These are phyloP conservation scores for Microlaimidae sp. DNA, from an alignment of 2,888 invertebrate species.

Conservation along the genomic window DNA sequence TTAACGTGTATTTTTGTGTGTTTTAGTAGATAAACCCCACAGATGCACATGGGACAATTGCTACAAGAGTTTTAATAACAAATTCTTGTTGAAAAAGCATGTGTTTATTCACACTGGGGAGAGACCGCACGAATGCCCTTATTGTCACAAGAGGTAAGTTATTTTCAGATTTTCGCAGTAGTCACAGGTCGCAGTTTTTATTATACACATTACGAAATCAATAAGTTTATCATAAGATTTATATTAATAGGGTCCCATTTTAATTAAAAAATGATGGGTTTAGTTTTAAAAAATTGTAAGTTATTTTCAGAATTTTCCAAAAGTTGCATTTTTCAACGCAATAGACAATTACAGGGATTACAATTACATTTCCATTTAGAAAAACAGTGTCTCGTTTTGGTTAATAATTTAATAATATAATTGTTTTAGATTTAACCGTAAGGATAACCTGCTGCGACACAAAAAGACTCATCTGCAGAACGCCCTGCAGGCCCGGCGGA, in stretches of 20 bases:
- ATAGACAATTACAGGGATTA: background rate
- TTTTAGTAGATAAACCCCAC: constrained; percentile 26
- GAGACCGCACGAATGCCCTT: constrained; percentile 32
- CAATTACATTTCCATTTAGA: background rate
- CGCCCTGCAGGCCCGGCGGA: background rate
- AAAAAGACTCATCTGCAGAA: constrained; percentile 29
- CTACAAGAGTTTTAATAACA: constrained; percentile 32
- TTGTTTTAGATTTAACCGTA: constrained; percentile 32
- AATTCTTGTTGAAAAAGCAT: constrained; percentile 34
- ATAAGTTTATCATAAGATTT: no score
- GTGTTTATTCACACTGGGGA: constrained; percentile 35
- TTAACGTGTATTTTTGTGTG: no score
- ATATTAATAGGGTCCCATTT: no score
- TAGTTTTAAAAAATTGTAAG: no score
- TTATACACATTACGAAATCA: no score
- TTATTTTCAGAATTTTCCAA: no score
- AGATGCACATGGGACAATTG: constrained; percentile 28
- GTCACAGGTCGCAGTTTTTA: no score
- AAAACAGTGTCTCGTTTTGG: constrained; percentile 4
- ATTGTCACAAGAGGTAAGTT: constrained; percentile 29
- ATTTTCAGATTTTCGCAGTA: no score
- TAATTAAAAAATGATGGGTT: no score
- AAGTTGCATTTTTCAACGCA: background rate
- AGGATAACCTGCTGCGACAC: constrained; percentile 33
- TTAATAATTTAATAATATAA: background rate